Evolutionary conservation across 2,797 vertebrate species (phyloP), one percentile per base, ranked within the genome.

Genomic region (Columba guinea): DNA sequence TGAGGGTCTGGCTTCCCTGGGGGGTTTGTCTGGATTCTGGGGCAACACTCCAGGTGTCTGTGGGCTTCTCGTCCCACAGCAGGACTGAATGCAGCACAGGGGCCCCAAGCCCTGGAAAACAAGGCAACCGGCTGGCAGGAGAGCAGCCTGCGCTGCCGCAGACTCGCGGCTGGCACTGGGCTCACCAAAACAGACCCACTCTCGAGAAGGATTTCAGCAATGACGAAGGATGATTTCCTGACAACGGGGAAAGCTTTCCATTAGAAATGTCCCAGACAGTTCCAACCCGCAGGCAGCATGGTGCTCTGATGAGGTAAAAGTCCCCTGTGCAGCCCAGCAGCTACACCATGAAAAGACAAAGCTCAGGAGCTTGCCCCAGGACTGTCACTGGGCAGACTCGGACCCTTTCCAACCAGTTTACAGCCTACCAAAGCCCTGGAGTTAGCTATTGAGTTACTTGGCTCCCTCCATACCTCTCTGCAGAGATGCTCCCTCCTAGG

Each of bases 1-100:
- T 62, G 37, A 73, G 85, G 84, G 64, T 83, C 94, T 95, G 89
- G 87, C 87, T 87, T 64, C 91, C 89, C 91, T 18, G 28, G 63
- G 78, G 70, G 28, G 24, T 23, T 74, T 91, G 89, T 95, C 90
- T 87, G 76, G 55, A 71, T 94, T 76, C 77, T 86, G 17, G 83
- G 89, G 79, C 93, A 91, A 63, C 3, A 4, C 39, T 94, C 78
- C 0, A 17, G n/a, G 84, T 91, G 59, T 78, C 90, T 93, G 88
- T 69, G 88, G 83, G 88, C 56, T 95, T 95, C 63, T 51, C 5
- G 2, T 69, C 51, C 65, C 83, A 62, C 74, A 81, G 76, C 58
- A 81, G 83, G 24, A 62, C 2, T 28, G 83, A 91, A 79, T 2
- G 2, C 21, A 78, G 84, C 83, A 11, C 26, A 30, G 69, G 41